Percentiles rank a stretch among this genome's conserved stretches.
phyloP scores from a whole-genome alignment of 2,113 vertebrate species.

The Suricata suricatta region DNA sequence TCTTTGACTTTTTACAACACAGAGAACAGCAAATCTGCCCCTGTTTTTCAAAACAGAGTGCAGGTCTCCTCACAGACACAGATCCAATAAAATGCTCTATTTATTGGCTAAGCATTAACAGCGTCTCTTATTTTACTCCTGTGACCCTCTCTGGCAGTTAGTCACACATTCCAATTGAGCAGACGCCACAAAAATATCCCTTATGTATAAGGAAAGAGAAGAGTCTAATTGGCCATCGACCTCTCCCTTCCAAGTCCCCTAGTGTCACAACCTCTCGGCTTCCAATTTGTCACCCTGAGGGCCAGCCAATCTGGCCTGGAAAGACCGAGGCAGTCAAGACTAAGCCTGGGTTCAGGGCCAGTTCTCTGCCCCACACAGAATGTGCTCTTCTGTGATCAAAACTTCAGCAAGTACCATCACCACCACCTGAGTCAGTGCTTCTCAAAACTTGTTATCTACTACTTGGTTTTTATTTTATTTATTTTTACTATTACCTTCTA shows the following conservation, averaged over 20 bases:
- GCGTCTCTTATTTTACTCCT: constrained; percentile 62
- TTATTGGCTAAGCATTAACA: constrained; percentile 71
- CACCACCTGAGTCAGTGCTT: not conserved
- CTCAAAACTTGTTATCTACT: not conserved
- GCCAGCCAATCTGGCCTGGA: not conserved
- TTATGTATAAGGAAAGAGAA: constrained; percentile 44
- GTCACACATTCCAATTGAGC: constrained; percentile 71
- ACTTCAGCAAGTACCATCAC: not conserved
- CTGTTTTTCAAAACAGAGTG: constrained; percentile 51
- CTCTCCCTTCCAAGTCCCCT: constrained; percentile 14
- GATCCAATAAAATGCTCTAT: constrained; percentile 74
- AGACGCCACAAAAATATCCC: constrained; percentile 60
- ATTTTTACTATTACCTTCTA: not conserved
- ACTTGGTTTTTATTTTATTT: constrained; percentile 16
- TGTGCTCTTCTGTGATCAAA: not conserved
- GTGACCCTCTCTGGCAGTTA: constrained; percentile 68
- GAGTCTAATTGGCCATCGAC: constrained; percentile 59
- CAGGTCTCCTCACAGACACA: not conserved
- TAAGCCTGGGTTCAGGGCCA: not conserved
- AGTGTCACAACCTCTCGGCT: not conserved
- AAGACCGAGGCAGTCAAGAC: not conserved
- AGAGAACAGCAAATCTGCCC: not conserved
- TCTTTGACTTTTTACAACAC: constrained; percentile 31
- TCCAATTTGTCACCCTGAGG: not conserved
- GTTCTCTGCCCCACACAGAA: not conserved